Conservation (phyloP, 2,797 vertebrate genomes). For the Selene dorsalis region DNA sequence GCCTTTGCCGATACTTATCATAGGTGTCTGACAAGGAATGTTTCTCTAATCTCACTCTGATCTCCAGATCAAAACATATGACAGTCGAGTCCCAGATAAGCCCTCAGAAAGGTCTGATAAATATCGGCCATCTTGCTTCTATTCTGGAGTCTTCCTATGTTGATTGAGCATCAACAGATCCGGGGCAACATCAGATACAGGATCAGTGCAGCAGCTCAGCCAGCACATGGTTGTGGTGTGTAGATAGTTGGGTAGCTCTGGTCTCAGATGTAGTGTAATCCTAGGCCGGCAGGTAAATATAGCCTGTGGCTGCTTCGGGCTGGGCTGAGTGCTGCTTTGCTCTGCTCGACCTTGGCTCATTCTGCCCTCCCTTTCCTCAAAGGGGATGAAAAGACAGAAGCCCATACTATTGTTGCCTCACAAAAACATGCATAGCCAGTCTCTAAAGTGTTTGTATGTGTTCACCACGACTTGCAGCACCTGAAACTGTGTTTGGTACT, state of each 20-base stretch:
- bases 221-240: conserved; percentile 48
- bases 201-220: conserved; percentile 60
- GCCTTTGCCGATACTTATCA: conserved; percentile 27
- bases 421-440: not conserved
- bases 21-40: conserved; percentile 21
- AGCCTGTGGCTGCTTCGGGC: conserved; percentile 71
- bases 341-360: conserved; percentile 78
- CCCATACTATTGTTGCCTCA: conserved; percentile 1
- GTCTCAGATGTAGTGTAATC: conserved; percentile 74
- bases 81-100: conserved; percentile 46
- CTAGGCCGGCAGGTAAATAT: conserved; percentile 81
- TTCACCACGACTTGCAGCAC: not conserved
- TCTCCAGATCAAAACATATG: conserved; percentile 51
- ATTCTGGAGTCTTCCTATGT: conserved; percentile 51
- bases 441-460: not conserved
- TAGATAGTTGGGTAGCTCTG: conserved; percentile 55
- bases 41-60: conserved; percentile 44
- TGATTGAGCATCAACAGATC: conserved; percentile 54
- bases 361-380: conserved; percentile 53
- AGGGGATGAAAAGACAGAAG: conserved; percentile 50
- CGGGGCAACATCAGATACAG: conserved; percentile 57
- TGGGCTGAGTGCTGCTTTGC: conserved; percentile 71
- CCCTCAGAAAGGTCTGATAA: conserved; percentile 50
- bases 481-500: not conserved
- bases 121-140: conserved; percentile 49